Evolutionary conservation across 2,888 invertebrate genomes (phyloP).

Genomic region (Auanema sp.): DNA sequence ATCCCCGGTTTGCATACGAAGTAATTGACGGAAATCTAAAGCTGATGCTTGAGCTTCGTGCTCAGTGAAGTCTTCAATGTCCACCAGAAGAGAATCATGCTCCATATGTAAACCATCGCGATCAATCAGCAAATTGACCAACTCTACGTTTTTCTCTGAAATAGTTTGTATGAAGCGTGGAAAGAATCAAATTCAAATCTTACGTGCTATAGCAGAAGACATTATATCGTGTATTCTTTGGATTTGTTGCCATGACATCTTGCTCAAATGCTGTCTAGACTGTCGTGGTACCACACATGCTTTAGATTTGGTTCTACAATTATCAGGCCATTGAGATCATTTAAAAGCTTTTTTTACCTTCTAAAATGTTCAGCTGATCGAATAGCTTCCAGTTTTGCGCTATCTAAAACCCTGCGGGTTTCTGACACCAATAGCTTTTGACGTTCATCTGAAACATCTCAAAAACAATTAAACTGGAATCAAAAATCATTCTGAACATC

Average conservation of each 20-base stretch:
- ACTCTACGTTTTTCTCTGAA: constrained; percentile 81
- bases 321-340: neutral
- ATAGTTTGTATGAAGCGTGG: neutral
- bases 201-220: constrained; percentile 35
- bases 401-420: constrained; percentile 82
- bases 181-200: constrained; percentile 3
- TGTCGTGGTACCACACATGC: constrained; percentile 40
- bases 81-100: constrained; percentile 94
- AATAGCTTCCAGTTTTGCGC: constrained; percentile 87
- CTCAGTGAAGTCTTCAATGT: constrained; percentile 88
- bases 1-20: constrained; percentile 20
- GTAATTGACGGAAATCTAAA: constrained; percentile 14
- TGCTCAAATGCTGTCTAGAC: constrained; percentile 38
- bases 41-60: constrained; percentile 31
- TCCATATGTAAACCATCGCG: constrained; percentile 95
- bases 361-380: constrained; percentile 77
- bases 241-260: constrained; percentile 27
- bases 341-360: constrained; percentile 36
- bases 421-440: constrained; percentile 83
- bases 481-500: no score
- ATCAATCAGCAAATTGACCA: constrained; percentile 85
- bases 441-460: constrained; percentile 71
- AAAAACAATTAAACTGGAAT: no score
- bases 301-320: constrained; percentile 49
- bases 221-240: constrained; percentile 21